These are phyloP conservation scores for Melitaea cinxia DNA, from an alignment of 1,140 invertebrate genomes.

Conservation along the genomic window DNA sequence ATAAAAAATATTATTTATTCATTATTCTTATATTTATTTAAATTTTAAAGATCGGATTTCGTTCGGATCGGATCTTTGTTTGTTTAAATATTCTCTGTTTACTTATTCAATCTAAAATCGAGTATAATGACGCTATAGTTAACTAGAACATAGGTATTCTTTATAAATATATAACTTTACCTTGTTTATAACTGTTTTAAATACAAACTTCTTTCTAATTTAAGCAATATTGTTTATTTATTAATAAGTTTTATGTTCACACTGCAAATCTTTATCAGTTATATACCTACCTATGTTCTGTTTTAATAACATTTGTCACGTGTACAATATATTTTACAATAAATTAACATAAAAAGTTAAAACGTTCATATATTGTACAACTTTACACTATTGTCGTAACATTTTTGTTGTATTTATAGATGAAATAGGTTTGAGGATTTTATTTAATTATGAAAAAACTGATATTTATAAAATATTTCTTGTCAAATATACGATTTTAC, in stretches of 20 bases:
- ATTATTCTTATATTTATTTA: no score
- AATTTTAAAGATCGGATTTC: no score
- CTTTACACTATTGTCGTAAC: conserved; percentile 16
- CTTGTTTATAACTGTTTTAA: conserved; percentile 2
- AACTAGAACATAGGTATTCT: conserved; percentile 8
- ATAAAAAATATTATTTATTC: no score
- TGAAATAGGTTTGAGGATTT: conserved; percentile 37
- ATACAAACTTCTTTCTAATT: not conserved
- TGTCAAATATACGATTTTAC: conserved; percentile 63
- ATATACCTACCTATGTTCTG: conserved; percentile 8
- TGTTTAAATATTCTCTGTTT: no score
- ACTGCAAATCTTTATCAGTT: not conserved
- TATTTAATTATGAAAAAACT: conserved; percentile 46
- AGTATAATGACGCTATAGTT: conserved; percentile 12
- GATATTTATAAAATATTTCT: conserved; percentile 53
- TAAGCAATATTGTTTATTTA: not conserved
- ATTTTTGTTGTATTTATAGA: conserved; percentile 30
- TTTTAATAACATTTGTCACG: conserved; percentile 7
- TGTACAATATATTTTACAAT: conserved; percentile 10
- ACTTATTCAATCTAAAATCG: not conserved
- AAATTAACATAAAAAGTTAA: not conserved
- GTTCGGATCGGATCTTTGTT: no score
- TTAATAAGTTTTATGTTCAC: conserved; percentile 1
- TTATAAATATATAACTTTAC: not conserved
- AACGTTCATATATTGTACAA: conserved; percentile 16